A percentile compares a stretch with the other conserved stretches of the same genome.
Evolutionary conservation across 2,797 vertebrate species (phyloP).

Genomic region (Acanthornis magna): DNA sequence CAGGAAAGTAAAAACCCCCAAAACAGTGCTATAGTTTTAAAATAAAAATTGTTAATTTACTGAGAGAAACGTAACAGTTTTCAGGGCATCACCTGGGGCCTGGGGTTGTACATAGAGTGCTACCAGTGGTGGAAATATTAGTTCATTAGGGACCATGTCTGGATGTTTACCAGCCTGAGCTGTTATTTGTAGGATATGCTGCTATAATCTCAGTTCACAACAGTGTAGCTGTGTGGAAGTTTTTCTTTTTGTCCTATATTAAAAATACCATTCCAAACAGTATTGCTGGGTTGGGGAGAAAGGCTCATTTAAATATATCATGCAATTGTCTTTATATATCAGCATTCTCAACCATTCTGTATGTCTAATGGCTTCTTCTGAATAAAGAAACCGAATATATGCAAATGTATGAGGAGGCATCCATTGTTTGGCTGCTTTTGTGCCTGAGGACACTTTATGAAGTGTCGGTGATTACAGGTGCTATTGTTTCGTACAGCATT

Average conservation of each 20-base stretch:
- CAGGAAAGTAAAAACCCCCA: not conserved
- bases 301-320: not conserved
- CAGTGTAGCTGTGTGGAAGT: not conserved
- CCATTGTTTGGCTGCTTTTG: not conserved
- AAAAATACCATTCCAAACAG: not conserved
- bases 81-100: not conserved
- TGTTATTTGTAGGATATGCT: not conserved
- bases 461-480: conserved; percentile 21
- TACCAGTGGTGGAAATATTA: not conserved
- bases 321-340: conserved; percentile 20
- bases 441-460: conserved; percentile 19
- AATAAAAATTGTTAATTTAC: not conserved
- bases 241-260: conserved; percentile 23
- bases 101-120: not conserved
- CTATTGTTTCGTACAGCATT: conserved; percentile 45
- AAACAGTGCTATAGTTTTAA: not conserved
- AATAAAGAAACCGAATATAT: conserved; percentile 37
- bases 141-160: not conserved
- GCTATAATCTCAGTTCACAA: not conserved
- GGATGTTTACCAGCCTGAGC: not conserved
- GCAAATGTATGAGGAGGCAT: conserved; percentile 25
- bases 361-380: not conserved
- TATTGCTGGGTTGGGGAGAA: not conserved
- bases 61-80: not conserved
- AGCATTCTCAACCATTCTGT: not conserved